Evolutionary conservation across 2,113 vertebrate genomes (phyloP).

Genomic region (Notechis scutatus): DNA sequence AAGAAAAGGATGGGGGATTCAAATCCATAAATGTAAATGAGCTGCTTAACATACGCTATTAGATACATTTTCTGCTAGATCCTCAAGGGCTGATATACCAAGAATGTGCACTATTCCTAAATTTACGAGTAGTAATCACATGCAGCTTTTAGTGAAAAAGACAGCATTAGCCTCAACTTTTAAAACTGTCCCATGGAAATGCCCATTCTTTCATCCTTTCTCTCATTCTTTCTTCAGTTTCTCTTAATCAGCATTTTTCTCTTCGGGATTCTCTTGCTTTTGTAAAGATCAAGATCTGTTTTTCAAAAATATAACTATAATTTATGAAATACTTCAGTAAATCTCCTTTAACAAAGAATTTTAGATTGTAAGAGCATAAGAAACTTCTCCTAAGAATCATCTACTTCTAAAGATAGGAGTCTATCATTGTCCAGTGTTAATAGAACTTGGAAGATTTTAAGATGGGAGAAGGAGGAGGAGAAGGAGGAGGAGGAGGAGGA

Average conservation of each 20-base stretch:
- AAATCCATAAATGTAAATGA: neutral
- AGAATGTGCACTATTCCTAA: neutral
- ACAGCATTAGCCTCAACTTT: constrained; percentile 1
- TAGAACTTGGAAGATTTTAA: constrained; percentile 6
- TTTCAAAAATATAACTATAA: neutral
- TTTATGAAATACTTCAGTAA: neutral
- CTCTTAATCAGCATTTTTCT: neutral
- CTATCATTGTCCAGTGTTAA: neutral
- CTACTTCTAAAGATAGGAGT: neutral
- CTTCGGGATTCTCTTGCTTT: neutral
- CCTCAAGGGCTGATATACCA: neutral
- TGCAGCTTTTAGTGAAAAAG: neutral
- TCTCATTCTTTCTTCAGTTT: neutral
- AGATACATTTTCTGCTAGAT: neutral
- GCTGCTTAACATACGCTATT: neutral
- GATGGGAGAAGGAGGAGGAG: too few species aligned
- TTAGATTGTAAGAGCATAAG: neutral
- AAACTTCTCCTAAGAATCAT: constrained; percentile 14
- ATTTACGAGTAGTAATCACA: neutral
- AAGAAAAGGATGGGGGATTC: neutral
- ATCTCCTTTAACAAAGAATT: neutral
- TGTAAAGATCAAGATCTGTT: constrained; percentile 6
- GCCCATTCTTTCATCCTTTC: neutral
- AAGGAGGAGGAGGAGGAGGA: too few species aligned
- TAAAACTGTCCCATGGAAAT: neutral